Conservation (phyloP, 2,888 invertebrate species). For the Buathra laborator region DNA sequence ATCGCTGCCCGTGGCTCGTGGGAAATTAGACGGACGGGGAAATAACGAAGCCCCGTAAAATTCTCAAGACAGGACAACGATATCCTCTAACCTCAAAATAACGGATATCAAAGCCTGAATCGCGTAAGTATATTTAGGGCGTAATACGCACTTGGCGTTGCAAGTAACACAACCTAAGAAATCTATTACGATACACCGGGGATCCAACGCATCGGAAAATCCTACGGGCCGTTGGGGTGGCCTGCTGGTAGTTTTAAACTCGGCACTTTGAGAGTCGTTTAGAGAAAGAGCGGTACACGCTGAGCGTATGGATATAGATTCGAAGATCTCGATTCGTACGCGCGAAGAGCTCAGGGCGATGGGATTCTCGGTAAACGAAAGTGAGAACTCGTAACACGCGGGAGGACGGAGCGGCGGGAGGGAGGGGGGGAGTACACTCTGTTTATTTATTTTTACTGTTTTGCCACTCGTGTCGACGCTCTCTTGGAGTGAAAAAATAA, state of each 20-base stretch:
- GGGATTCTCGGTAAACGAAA: conserved; percentile 15
- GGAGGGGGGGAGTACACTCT: neutral
- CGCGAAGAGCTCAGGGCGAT: neutral
- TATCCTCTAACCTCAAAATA: neutral
- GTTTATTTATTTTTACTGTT: conserved; percentile 5
- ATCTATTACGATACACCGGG: conserved; percentile 49
- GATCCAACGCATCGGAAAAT: conserved; percentile 41
- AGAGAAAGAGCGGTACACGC: conserved; percentile 1
- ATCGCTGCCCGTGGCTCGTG: conserved; percentile 1
- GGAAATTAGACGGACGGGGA: conserved; percentile 16
- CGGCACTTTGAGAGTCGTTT: neutral
- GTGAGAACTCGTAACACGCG: conserved; percentile 2
- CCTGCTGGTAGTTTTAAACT: neutral
- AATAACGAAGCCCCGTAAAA: conserved; percentile 19
- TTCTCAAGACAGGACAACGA: neutral
- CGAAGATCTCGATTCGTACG: conserved; percentile 30
- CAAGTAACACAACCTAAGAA: conserved; percentile 10
- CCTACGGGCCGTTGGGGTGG: neutral
- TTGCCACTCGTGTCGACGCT: neutral
- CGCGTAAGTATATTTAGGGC: neutral
- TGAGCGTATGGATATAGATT: conserved; percentile 32
- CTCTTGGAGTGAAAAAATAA: neutral
- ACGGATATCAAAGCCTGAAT: neutral
- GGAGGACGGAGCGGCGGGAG: neutral
- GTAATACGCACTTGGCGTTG: conserved; percentile 29